Percentiles rank a stretch among this genome's conserved stretches.
Conservation (phyloP, 2,888 invertebrate genomes). For the Atethmia centrago region DNA sequence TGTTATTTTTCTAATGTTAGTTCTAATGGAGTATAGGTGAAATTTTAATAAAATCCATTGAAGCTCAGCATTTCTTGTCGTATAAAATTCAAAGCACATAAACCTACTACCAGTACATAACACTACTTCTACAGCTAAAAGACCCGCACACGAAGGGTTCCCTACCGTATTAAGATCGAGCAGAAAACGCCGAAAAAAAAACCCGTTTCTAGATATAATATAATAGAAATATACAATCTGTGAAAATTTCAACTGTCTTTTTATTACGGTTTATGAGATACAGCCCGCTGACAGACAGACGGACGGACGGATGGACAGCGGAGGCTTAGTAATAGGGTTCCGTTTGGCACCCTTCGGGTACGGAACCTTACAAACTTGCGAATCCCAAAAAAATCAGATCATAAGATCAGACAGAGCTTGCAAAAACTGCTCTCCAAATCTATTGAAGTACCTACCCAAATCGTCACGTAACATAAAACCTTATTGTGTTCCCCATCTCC, state of each 20-base stretch:
- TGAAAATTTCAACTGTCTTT: too few relatives aligned
- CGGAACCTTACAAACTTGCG: slow-evolving; percentile 5
- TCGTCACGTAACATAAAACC: slow-evolving; percentile 81
- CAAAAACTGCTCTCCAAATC: slow-evolving; percentile 60
- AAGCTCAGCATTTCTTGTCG: not conserved
- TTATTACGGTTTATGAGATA: too few relatives aligned
- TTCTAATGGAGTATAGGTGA: not conserved
- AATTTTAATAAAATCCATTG: not conserved
- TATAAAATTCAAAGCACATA: not conserved
- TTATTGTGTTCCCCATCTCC: slow-evolving; percentile 80
- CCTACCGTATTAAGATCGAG: too few relatives aligned
- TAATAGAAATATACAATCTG: too few relatives aligned
- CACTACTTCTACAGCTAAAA: slow-evolving; percentile 4
- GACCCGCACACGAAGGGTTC: too few relatives aligned
- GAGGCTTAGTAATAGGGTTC: too few relatives aligned
- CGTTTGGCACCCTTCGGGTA: too few relatives aligned
- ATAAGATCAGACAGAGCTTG: slow-evolving; percentile 40
- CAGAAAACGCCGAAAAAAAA: too few relatives aligned
- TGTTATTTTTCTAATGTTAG: too few relatives aligned
- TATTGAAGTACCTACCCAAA: slow-evolving; percentile 52
- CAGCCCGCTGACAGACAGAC: too few relatives aligned
- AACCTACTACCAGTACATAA: not conserved
- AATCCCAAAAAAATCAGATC: slow-evolving; percentile 30
- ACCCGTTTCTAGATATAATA: too few relatives aligned
- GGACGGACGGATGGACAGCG: too few relatives aligned